Conservation (phyloP, 2,888 invertebrate genomes). For the Ptycholaimellus sp. region DNA sequence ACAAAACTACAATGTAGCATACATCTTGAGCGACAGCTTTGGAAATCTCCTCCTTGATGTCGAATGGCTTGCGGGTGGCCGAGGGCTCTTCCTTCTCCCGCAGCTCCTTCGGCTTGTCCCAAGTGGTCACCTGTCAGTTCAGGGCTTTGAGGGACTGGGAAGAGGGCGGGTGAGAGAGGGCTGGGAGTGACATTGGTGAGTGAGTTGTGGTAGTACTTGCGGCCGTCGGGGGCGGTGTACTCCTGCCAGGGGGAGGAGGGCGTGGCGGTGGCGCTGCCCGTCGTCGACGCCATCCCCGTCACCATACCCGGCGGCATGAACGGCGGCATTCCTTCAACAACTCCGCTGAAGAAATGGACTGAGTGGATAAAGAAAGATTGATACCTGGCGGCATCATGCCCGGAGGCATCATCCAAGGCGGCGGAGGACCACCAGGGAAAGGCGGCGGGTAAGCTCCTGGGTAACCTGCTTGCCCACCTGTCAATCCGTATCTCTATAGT, state of each 20-base stretch:
- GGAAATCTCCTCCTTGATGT: no score
- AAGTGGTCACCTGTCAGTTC: constrained; percentile 77
- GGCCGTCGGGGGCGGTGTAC: constrained; percentile 64
- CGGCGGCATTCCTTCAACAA: constrained; percentile 4
- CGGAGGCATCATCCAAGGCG: constrained; percentile 1
- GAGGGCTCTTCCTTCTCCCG: constrained; percentile 68
- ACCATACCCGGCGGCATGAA: constrained; percentile 1
- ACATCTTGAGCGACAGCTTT: no score
- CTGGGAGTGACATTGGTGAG: no score
- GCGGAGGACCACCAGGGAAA: no score
- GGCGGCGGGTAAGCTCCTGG: no score
- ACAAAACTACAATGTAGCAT: no score
- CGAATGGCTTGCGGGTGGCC: no score
- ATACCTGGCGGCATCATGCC: constrained; percentile 11
- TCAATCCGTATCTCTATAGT: no score
- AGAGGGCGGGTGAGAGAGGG: no score
- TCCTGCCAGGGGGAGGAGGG: constrained; percentile 53
- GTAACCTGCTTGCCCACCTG: no score
- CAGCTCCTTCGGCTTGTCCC: constrained; percentile 79
- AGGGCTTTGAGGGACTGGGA: no score
- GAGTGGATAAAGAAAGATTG: constrained; percentile 12
- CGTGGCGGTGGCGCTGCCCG: constrained; percentile 1
- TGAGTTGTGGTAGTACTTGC: constrained; percentile 71
- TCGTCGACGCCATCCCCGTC: not conserved
- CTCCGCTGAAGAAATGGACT: constrained; percentile 13